Evolutionary conservation across 2,888 invertebrate species (phyloP), one percentile per base, ranked within the genome.

Genomic region (Acrocyrtus sp.): DNA sequence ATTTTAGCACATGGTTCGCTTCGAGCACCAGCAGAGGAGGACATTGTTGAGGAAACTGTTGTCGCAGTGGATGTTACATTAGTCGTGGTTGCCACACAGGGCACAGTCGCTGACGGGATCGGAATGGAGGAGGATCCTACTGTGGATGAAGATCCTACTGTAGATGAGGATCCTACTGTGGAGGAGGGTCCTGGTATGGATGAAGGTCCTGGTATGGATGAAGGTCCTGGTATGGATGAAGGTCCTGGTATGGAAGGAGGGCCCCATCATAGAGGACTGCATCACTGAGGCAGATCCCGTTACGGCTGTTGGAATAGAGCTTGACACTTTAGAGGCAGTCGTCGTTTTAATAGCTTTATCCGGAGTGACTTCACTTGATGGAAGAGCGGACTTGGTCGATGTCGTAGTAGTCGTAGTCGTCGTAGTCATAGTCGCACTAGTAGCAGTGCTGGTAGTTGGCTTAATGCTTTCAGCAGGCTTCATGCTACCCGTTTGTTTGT

Each of bases 1-100:
- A 85, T 78, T 85, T 86, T 69, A 65, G 74, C 69, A 68, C 74
- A 67, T 39, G 67, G 51, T 34, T 73, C 73, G 45, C 21, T 73
- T 48, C 63, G 53, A 66, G 53, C 53, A 56, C 47, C 60, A 45
- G 65, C 45, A 41, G 60, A 29, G 10, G 69, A 45, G 26, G 66
- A 43, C 21, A 45, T 47, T 34, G 53, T 57, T n/a, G 66, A 47
- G 47, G 53, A 53, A 3, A 54, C 22, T 4, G 54, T 54, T 1
- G 53, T 51, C 8, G 57, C 19, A 8, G 45, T 47, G 24, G 69
- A 41, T 22, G 60, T 15, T 22, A 19, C 27, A 26, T 39, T 22
- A 27, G 41, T 29, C 4, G 41, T 43, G 1, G 68, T 3, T 34
- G 34, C n/a, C n/a, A n/a, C 34, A 34, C 34, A 47, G 47, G 34